Conservation (phyloP, 2,797 vertebrate species). For the Malacoraja senta region DNA sequence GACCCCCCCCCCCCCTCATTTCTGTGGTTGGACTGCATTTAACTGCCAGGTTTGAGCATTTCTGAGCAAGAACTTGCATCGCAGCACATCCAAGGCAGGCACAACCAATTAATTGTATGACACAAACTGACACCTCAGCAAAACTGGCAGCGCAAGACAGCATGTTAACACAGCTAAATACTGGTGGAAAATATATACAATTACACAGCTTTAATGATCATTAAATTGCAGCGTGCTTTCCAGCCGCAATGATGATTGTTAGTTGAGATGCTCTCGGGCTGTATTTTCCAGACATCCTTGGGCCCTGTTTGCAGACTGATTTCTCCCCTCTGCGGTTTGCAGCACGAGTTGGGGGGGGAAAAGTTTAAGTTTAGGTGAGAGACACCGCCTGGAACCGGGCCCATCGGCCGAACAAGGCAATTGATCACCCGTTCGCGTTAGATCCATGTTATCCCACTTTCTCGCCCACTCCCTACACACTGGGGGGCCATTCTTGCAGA, state of each 20-base stretch:
- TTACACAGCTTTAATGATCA: not conserved
- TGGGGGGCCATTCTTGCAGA: too few relatives aligned
- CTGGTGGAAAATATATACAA: not conserved
- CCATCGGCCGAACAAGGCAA: too few relatives aligned
- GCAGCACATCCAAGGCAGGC: not conserved
- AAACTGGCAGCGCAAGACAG: not conserved
- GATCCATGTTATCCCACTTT: too few relatives aligned
- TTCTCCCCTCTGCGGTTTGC: not conserved
- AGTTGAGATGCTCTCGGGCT: not conserved
- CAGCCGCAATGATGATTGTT: not conserved
- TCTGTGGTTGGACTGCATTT: constrained; percentile 63
- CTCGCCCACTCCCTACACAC: too few relatives aligned
- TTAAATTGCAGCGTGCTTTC: constrained; percentile 4
- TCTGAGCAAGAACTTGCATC: constrained; percentile 4
- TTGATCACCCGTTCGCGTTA: too few relatives aligned
- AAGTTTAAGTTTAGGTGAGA: too few relatives aligned
- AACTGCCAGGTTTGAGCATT: constrained; percentile 53
- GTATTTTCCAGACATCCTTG: not conserved
- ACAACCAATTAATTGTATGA: constrained; percentile 28
- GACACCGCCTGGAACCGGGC: too few relatives aligned
- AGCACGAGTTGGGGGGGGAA: too few relatives aligned
- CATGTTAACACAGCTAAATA: constrained; percentile 12
- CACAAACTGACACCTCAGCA: constrained; percentile 23
- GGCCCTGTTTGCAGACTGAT: not conserved
- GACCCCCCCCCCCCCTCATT: constrained; percentile 66